Percentiles rank a stretch among this genome's conserved stretches.
phyloP scores from a whole-genome alignment of 2,888 invertebrate species.

The Andrena camellia region DNA sequence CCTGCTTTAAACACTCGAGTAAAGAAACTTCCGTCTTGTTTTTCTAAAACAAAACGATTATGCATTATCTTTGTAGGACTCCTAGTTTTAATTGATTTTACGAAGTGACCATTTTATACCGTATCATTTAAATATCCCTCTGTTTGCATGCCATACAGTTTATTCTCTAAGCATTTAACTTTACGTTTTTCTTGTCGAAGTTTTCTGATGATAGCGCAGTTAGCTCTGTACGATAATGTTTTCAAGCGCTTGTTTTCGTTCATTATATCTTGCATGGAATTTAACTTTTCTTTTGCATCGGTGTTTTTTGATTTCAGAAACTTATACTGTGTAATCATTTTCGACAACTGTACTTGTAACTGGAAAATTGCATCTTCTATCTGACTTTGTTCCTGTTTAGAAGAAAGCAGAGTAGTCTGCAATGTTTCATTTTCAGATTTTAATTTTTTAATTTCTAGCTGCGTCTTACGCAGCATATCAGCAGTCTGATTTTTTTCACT shows the following conservation, averaged over 20 bases:
- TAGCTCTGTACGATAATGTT: constrained; percentile 72
- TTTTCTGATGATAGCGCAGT: constrained; percentile 72
- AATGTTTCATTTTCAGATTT: constrained; percentile 72
- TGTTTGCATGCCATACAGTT: constrained; percentile 64
- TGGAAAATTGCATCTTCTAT: constrained; percentile 78
- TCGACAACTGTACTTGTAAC: constrained; percentile 73
- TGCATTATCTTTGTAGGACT: background rate
- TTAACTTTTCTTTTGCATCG: constrained; percentile 75
- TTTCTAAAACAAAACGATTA: constrained; percentile 65
- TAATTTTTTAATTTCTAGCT: constrained; percentile 69
- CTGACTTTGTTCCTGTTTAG: constrained; percentile 75
- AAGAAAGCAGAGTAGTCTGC: constrained; percentile 68
- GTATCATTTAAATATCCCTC: constrained; percentile 54
- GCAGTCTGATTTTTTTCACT: constrained; percentile 69
- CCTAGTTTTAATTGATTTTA: background rate
- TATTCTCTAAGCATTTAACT: constrained; percentile 67
- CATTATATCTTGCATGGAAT: constrained; percentile 68
- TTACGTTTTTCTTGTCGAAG: constrained; percentile 74
- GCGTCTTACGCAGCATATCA: constrained; percentile 57
- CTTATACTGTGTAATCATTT: constrained; percentile 78
- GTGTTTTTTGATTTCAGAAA: constrained; percentile 72
- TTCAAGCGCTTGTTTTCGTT: constrained; percentile 75
- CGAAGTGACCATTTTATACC: constrained; percentile 58
- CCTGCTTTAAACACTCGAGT: constrained; percentile 72
- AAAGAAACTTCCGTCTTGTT: constrained; percentile 69